Conservation (phyloP, 2,113 vertebrate species). For the Hyaena hyaena region DNA sequence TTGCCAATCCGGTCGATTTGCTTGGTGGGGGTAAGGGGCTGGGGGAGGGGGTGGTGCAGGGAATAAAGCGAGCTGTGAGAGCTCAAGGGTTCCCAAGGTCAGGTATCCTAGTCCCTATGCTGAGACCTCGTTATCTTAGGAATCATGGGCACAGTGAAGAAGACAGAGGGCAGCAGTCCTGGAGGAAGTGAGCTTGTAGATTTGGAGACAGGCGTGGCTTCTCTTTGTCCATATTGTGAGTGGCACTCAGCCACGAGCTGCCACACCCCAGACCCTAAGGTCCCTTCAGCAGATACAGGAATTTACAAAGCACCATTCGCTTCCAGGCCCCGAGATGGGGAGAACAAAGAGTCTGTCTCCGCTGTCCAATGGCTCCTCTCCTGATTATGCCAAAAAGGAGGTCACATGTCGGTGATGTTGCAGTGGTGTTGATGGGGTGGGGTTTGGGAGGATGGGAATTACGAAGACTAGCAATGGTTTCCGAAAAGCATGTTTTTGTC, state of each 20-base stretch:
- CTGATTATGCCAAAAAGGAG: not conserved
- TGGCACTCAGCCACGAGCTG: not conserved
- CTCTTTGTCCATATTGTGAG: not conserved
- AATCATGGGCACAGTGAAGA: not conserved
- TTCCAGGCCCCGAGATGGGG: not conserved
- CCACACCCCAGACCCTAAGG: not conserved
- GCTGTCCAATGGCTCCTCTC: not conserved
- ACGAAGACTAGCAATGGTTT: not conserved
- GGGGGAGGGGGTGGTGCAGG: not conserved
- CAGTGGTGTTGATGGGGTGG: not conserved
- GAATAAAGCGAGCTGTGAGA: not conserved
- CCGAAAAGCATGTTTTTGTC: not conserved
- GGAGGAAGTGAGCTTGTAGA: not conserved
- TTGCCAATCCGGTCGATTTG: not conserved
- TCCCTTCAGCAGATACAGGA: rapidly evolving
- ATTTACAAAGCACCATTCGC: not conserved
- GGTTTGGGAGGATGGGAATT: no score
- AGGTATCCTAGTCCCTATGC: rapidly evolving
- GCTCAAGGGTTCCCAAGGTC: not conserved
- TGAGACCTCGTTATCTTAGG: not conserved
- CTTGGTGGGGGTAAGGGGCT: not conserved
- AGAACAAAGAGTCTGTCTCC: not conserved
- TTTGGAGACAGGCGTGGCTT: slow-evolving; percentile 52
- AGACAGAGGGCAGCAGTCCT: not conserved
- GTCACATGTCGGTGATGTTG: not conserved